Evolutionary conservation across 1,140 invertebrate species (phyloP).

Genomic region (Tetraneura akinire): DNA sequence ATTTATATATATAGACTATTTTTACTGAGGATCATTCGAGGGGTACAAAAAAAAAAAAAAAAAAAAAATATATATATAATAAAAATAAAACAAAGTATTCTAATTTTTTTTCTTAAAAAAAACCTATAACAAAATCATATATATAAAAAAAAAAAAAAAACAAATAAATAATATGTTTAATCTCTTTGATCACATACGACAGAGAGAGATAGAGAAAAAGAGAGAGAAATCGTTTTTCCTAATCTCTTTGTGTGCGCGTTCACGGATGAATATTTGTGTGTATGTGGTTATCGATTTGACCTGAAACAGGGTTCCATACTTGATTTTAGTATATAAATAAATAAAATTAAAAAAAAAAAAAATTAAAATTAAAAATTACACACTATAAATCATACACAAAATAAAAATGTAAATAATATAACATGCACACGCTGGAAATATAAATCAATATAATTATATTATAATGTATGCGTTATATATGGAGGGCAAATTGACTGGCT

Average conservation of each 20-base stretch:
- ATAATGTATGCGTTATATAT: background rate
- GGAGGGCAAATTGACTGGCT: no score
- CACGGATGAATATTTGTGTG: background rate
- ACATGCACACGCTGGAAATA: constrained; percentile 25
- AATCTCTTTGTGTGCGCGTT: constrained; percentile 28
- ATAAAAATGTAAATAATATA: background rate
- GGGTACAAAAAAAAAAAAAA: constrained; percentile 45
- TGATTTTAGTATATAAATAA: constrained; percentile 9
- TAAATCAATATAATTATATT: constrained; percentile 7
- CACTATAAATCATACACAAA: constrained; percentile 27
- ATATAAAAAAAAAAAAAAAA: constrained; percentile 40
- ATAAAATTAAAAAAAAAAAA: background rate
- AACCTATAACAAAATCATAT: constrained; percentile 43
- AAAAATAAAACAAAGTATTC: constrained; percentile 50
- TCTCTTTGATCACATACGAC: constrained; percentile 37
- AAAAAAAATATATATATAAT: constrained; percentile 39
- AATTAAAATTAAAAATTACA: background rate
- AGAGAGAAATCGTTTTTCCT: constrained; percentile 26
- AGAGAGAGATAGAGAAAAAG: background rate
- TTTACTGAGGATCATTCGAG: constrained; percentile 49
- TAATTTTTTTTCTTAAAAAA: constrained; percentile 28
- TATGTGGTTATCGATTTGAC: constrained; percentile 39
- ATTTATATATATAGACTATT: constrained; percentile 12
- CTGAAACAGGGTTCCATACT: constrained; percentile 29
- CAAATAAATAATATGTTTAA: constrained; percentile 47